phyloP scores from a whole-genome alignment of 2,113 vertebrate genomes.

The Lagopus muta region DNA sequence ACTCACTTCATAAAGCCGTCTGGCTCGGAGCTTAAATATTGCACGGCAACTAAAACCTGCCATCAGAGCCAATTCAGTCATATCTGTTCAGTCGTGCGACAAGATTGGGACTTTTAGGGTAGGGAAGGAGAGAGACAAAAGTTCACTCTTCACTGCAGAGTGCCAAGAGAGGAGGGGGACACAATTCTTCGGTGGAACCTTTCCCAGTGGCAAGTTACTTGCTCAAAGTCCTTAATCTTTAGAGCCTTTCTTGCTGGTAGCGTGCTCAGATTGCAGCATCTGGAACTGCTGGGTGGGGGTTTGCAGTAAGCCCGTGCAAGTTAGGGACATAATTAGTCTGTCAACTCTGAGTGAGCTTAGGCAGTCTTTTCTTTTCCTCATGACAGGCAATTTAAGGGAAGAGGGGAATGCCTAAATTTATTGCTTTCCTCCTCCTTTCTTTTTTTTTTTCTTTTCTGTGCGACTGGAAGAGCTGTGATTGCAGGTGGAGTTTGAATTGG shows the following conservation, averaged over 20 bases:
- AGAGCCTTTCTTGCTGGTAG: conserved; percentile 21
- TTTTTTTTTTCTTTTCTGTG: not conserved
- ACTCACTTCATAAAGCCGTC: conserved; percentile 94
- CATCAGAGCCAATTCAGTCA: conserved; percentile 96
- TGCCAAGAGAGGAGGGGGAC: conserved; percentile 84
- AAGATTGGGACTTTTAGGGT: conserved; percentile 91
- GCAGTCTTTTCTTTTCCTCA: not conserved
- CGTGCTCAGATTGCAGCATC: not conserved
- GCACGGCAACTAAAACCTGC: conserved; percentile 94
- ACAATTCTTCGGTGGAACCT: conserved; percentile 82
- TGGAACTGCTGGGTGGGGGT: conserved; percentile 1
- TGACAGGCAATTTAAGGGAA: not conserved
- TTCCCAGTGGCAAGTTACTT: conserved; percentile 90
- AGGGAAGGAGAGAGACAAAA: conserved; percentile 87
- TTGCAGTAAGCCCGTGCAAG: not conserved
- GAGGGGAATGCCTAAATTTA: not conserved
- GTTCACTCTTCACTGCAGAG: conserved; percentile 87
- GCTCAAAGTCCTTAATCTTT: conserved; percentile 73
- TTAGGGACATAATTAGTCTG: not conserved
- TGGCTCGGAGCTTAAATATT: conserved; percentile 98
- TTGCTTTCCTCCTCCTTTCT: not conserved
- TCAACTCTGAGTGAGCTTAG: not conserved
- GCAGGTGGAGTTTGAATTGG: not conserved
- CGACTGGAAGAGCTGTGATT: not conserved
- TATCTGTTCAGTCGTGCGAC: conserved; percentile 97